These are phyloP conservation scores for Mystacides longicornis DNA, from an alignment of 2,888 invertebrate species.

Conservation along the genomic window DNA sequence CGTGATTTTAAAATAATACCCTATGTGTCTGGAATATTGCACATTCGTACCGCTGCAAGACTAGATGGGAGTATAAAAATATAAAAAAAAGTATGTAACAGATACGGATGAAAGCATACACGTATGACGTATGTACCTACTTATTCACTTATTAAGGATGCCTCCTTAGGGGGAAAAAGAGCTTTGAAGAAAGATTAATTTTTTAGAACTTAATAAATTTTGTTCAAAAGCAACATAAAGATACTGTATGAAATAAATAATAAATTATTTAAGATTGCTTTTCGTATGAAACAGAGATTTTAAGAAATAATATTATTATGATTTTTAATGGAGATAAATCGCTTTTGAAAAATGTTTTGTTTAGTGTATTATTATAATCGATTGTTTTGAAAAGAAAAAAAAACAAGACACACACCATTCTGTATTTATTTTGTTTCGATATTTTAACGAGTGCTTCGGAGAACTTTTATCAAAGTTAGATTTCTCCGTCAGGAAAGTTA, in stretches of 20 bases:
- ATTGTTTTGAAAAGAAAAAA: too few species aligned
- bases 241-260: neutral
- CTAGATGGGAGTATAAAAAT: neutral
- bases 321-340: neutral
- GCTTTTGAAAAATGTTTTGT: neutral
- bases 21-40: slow-evolving; percentile 2
- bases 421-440: too few species aligned
- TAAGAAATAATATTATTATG: neutral
- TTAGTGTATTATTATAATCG: too few species aligned
- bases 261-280: neutral
- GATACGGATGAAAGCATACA: too few species aligned
- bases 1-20: neutral
- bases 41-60: neutral
- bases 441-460: too few species aligned
- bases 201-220: neutral
- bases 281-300: neutral
- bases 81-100: neutral
- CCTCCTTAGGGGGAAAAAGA: neutral
- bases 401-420: too few species aligned
- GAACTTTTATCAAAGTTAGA: too few species aligned
- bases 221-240: neutral
- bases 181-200: neutral
- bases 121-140: too few species aligned
- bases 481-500: too few species aligned
- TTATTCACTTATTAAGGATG: neutral